phyloP scores from a whole-genome alignment of 2,113 vertebrate species.

The Engystomops pustulosus region DNA sequence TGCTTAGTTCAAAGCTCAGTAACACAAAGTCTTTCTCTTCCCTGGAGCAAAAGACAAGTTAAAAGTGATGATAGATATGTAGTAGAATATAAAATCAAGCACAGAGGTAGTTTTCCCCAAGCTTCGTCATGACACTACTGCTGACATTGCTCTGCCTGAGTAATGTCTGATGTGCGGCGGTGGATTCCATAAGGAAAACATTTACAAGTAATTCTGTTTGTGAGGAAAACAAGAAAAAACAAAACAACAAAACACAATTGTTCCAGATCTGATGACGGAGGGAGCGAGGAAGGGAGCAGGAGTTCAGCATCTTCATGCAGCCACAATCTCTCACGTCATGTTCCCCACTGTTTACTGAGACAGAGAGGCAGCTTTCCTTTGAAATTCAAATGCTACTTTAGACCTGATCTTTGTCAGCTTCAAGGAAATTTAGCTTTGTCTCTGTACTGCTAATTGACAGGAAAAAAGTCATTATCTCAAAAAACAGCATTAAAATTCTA shows the following conservation, averaged over 20 bases:
- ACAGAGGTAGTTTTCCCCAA: conserved; percentile 51
- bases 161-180: conserved; percentile 22
- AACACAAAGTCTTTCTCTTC: conserved; percentile 38
- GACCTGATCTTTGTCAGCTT: conserved; percentile 52
- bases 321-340: conserved; percentile 31
- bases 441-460: conserved; percentile 47
- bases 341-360: conserved; percentile 56
- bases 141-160: conserved; percentile 51
- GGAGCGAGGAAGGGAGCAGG: conserved; percentile 19
- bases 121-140: conserved; percentile 37
- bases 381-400: conserved; percentile 55
- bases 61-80: conserved; percentile 55
- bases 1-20: conserved; percentile 35
- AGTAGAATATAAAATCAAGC: conserved; percentile 55
- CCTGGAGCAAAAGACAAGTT: conserved; percentile 53
- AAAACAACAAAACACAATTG: conserved; percentile 47
- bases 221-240: conserved; percentile 25
- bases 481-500: conserved; percentile 51
- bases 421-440: conserved; percentile 49
- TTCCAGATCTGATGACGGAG: conserved; percentile 37
- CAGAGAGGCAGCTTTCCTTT: conserved; percentile 51
- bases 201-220: conserved; percentile 56
- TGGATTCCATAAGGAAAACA: conserved; percentile 48
- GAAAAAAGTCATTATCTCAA: conserved; percentile 51
- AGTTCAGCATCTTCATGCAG: conserved; percentile 40